phyloP scores from a whole-genome alignment of 2,797 vertebrate species.

The Sylvilagus floridanus region DNA sequence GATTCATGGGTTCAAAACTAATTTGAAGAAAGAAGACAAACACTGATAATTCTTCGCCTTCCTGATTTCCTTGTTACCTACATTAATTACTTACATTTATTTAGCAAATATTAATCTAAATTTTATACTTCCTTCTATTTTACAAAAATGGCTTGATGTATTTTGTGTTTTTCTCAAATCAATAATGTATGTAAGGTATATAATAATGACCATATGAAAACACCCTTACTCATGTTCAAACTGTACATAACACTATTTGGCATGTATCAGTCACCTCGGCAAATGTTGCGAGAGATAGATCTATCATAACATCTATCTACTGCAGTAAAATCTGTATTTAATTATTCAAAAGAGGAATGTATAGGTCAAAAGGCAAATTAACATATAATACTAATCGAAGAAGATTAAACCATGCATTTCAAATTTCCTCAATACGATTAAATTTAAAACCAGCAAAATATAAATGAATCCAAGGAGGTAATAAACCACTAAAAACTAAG shows the following conservation, averaged over 20 bases:
- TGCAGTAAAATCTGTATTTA: not conserved
- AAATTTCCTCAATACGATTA: not conserved
- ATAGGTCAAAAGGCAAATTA: not conserved
- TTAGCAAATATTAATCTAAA: not conserved
- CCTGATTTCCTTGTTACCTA: not conserved
- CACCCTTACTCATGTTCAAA: not conserved
- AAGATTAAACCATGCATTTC: not conserved
- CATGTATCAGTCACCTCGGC: not conserved
- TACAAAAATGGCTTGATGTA: not conserved
- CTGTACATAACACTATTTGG: not conserved
- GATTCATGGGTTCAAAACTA: not conserved
- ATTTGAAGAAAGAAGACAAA: not conserved
- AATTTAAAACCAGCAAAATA: not conserved
- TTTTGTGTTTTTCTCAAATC: not conserved
- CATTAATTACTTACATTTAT: not conserved
- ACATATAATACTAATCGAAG: not conserved
- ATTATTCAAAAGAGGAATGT: not conserved
- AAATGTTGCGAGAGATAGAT: not conserved
- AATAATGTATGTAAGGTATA: not conserved
- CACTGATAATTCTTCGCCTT: not conserved
- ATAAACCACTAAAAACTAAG: not conserved
- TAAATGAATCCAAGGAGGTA: constrained; percentile 38
- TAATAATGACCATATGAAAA: not conserved
- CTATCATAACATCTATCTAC: not conserved
- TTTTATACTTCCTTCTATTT: not conserved